Percentiles rank a stretch among this genome's conserved stretches.
Evolutionary conservation across 2,888 invertebrate genomes (phyloP).

Genomic region (Gisinianus flammeolus): DNA sequence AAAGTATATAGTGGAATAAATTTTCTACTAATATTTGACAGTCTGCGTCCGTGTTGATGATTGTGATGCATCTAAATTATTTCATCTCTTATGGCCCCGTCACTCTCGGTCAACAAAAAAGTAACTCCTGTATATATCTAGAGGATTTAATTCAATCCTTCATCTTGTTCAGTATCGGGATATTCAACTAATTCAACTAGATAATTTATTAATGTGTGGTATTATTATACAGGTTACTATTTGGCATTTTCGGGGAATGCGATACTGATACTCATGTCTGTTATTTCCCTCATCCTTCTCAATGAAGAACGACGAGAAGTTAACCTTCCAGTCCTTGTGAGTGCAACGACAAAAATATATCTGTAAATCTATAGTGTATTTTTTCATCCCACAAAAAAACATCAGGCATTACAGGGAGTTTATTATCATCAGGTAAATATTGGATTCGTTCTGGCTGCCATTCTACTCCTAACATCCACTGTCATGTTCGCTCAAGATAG

Average conservation of each 20-base stretch:
- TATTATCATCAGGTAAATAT: background rate
- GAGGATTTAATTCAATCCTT: background rate
- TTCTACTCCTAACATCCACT: background rate
- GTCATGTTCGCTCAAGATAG: background rate
- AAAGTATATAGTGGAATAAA: too few relatives aligned
- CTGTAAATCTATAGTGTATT: too few relatives aligned
- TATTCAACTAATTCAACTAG: background rate
- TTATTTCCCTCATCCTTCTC: background rate
- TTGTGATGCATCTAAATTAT: background rate
- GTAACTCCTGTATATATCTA: background rate
- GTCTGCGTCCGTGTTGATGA: background rate
- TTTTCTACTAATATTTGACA: background rate
- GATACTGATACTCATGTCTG: background rate
- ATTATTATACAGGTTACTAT: too few relatives aligned
- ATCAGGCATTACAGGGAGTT: background rate
- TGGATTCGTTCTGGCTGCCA: background rate
- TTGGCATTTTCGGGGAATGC: background rate
- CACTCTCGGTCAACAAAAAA: background rate
- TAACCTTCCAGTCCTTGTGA: too few relatives aligned
- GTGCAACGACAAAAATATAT: too few relatives aligned
- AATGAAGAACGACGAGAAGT: background rate
- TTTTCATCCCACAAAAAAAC: background rate
- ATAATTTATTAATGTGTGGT: background rate
- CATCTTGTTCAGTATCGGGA: background rate
- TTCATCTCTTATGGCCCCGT: background rate